Percentiles rank a stretch among this genome's conserved stretches.
These are phyloP conservation scores for Phymorhynchus buccinoides DNA, from an alignment of 1,140 invertebrate genomes.

Conservation along the genomic window DNA sequence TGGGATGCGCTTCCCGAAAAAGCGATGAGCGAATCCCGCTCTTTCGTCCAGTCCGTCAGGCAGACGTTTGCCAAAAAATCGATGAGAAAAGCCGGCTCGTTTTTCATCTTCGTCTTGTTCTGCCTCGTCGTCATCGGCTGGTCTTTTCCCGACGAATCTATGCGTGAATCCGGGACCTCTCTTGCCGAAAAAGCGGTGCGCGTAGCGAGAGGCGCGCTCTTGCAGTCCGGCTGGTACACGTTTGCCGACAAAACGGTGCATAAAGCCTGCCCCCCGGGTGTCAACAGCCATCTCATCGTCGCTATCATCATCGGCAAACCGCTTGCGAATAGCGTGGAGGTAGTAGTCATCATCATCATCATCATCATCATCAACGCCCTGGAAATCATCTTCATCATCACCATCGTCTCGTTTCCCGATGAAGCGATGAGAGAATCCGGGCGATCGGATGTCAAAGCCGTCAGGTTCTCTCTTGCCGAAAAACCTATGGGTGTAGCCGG, in stretches of 20 bases:
- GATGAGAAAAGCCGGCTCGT: conserved; percentile 27
- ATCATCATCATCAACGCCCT: background rate
- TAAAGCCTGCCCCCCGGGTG: background rate
- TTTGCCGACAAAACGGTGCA: conserved; percentile 39
- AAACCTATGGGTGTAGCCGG: conserved; percentile 18
- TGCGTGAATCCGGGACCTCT: conserved; percentile 30
- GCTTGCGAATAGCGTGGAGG: conserved; percentile 15
- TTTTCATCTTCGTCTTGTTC: conserved; percentile 17
- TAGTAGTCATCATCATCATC: background rate
- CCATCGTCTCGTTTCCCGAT: conserved; percentile 34
- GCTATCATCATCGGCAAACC: background rate
- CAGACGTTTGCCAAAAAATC: conserved; percentile 41
- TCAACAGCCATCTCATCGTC: background rate
- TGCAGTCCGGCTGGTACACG: conserved; percentile 18
- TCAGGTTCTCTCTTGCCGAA: conserved; percentile 22
- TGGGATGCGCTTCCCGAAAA: conserved; percentile 36
- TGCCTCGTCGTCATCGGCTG: conserved; percentile 4
- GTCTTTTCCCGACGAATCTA: conserved; percentile 39
- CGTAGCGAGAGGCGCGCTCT: conserved; percentile 9
- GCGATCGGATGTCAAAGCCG: background rate
- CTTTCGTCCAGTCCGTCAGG: background rate
- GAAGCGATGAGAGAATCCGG: conserved; percentile 22
- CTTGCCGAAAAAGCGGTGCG: conserved; percentile 41
- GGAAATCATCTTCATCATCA: background rate
- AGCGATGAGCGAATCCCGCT: conserved; percentile 10